A percentile compares a stretch with the other conserved stretches of the same genome.
These are phyloP conservation scores for Drosophila carrolli DNA, from an alignment of 1,140 invertebrate genomes.

Conservation along the genomic window DNA sequence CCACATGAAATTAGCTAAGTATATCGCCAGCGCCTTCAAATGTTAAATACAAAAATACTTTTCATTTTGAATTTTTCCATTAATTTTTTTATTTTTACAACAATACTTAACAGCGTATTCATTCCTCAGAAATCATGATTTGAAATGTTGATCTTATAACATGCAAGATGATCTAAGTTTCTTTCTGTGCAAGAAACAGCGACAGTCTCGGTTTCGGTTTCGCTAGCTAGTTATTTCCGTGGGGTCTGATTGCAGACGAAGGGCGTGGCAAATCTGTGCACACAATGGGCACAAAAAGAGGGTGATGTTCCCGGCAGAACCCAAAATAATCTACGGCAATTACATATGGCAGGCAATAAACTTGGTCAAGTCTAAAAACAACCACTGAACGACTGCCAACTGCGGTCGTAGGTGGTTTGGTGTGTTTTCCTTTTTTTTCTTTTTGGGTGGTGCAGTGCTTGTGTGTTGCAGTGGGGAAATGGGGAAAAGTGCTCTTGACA, in stretches of 20 bases:
- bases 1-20: too few relatives aligned
- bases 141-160: too few relatives aligned
- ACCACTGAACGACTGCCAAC: constrained; percentile 42
- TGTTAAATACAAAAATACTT: too few relatives aligned
- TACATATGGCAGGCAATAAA: constrained; percentile 80
- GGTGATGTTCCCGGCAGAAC: constrained; percentile 30
- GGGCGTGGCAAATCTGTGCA: constrained; percentile 47
- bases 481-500: constrained; percentile 75
- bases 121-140: too few relatives aligned
- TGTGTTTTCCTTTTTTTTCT: constrained; percentile 1
- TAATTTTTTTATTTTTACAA: too few relatives aligned
- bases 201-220: constrained; percentile 37
- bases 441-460: constrained; percentile 4
- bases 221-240: constrained; percentile 35
- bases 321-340: constrained; percentile 77
- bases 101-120: too few relatives aligned
- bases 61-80: too few relatives aligned
- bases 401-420: constrained; percentile 34
- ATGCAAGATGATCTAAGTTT: not conserved
- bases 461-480: not conserved
- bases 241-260: constrained; percentile 4
- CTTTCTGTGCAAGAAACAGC: constrained; percentile 34
- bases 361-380: constrained; percentile 79
- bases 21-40: too few relatives aligned
- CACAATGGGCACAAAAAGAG: constrained; percentile 15